phyloP scores from a whole-genome alignment of 2,113 vertebrate species.

The Calyptomena viridis region DNA sequence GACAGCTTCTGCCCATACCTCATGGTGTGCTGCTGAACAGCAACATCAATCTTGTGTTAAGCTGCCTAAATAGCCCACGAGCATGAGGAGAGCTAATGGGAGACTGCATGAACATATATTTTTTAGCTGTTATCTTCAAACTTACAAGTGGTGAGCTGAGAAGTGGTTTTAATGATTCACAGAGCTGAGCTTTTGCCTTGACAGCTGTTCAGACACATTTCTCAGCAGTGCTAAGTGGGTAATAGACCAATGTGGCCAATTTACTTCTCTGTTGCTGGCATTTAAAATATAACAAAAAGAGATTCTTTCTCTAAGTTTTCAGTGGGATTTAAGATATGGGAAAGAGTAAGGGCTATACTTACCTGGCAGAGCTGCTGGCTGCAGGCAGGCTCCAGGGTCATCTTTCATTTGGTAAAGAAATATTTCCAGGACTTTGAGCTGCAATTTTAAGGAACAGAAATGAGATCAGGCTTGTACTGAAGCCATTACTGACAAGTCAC shows the following conservation, averaged over 20 bases:
- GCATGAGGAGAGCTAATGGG: neutral
- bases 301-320: neutral
- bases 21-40: neutral
- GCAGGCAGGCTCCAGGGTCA: rapidly evolving
- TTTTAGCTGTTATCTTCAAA: neutral
- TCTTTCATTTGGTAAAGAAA: neutral
- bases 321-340: neutral
- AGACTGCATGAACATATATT: neutral
- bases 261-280: neutral
- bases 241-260: neutral
- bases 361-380: neutral
- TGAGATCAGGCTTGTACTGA: neutral
- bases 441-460: neutral
- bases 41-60: slow-evolving; percentile 18
- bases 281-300: neutral
- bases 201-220: neutral
- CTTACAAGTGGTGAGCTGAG: neutral
- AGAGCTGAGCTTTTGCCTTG: neutral
- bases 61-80: neutral
- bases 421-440: neutral
- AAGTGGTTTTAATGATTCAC: slow-evolving; percentile 33
- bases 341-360: neutral
- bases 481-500: neutral
- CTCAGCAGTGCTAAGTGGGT: neutral
- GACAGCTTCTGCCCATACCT: neutral